phyloP scores from a whole-genome alignment of 2,888 invertebrate species.

The Allophyes oxyacanthae region DNA sequence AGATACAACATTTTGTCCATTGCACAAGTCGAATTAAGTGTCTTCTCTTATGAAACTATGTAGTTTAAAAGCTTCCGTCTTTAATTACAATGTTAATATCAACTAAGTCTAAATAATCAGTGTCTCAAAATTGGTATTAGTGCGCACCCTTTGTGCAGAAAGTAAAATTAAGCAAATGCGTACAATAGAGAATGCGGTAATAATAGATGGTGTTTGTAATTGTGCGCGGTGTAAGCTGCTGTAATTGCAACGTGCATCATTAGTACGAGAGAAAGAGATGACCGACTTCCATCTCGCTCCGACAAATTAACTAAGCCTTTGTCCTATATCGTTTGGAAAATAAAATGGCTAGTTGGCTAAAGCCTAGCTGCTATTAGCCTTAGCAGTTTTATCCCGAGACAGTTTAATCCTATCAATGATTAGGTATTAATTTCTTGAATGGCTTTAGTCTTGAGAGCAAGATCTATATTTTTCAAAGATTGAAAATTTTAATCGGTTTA shows the following conservation, averaged over 20 bases:
- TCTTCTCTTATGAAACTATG: too few relatives aligned
- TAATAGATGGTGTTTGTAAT: conserved; percentile 72
- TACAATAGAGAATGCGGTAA: conserved; percentile 59
- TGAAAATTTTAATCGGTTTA: neutral
- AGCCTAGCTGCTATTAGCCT: conserved; percentile 26
- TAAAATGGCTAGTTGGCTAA: conserved; percentile 24
- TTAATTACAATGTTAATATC: conserved; percentile 29
- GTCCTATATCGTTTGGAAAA: conserved; percentile 48
- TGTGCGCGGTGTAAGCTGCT: conserved; percentile 64
- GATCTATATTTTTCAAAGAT: neutral
- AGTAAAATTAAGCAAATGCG: conserved; percentile 66
- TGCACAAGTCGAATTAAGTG: too few relatives aligned
- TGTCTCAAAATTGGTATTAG: conserved; percentile 31
- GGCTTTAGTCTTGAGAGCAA: neutral
- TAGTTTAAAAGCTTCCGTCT: neutral
- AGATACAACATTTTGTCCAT: too few relatives aligned
- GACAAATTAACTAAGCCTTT: conserved; percentile 49
- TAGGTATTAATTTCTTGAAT: conserved; percentile 17
- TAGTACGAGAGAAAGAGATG: conserved; percentile 59
- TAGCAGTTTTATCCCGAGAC: conserved; percentile 14
- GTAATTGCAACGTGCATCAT: conserved; percentile 76
- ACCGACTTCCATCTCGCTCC: conserved; percentile 31
- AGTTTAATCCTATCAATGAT: conserved; percentile 16
- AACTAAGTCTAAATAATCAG: conserved; percentile 36
- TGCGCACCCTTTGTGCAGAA: conserved; percentile 44